Evolutionary conservation across 1,140 invertebrate genomes (phyloP).

Genomic region (Pachyrhynchus sulphureomaculatus): DNA sequence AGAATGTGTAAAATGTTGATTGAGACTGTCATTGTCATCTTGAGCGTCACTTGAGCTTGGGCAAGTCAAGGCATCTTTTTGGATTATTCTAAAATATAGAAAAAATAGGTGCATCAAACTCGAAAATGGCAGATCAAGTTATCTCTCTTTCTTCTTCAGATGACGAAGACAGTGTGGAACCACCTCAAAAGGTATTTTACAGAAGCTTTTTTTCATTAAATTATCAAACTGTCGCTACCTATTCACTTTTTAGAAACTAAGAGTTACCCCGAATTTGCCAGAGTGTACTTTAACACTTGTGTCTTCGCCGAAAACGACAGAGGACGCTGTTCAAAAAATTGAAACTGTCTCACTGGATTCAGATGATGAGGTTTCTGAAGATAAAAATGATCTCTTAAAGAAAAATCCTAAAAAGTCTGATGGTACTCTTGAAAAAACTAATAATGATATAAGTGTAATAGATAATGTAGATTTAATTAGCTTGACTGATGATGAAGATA

Average conservation of each 20-base stretch:
- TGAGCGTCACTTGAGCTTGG: no score
- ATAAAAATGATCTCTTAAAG: neutral
- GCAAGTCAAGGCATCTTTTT: no score
- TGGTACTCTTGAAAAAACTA: neutral
- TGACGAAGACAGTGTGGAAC: constrained; percentile 14
- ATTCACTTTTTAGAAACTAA: constrained; percentile 1
- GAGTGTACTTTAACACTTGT: constrained; percentile 7
- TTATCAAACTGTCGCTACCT: neutral
- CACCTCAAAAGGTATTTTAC: constrained; percentile 11
- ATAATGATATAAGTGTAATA: neutral
- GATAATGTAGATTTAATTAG: neutral
- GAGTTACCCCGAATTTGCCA: neutral
- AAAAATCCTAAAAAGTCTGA: neutral
- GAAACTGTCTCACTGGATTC: constrained; percentile 17
- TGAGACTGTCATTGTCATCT: no score
- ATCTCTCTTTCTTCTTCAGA: constrained; percentile 22
- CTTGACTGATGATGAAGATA: constrained; percentile 9
- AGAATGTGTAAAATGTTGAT: no score
- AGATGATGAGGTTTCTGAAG: constrained; percentile 6
- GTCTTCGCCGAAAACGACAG: neutral
- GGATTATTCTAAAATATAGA: no score
- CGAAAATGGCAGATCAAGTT: constrained; percentile 10
- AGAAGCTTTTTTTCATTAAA: neutral
- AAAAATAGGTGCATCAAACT: neutral
- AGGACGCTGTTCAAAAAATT: neutral